Base-by-base conservation (phyloP, 1,140 invertebrate species). In the Rhyacophila brunnea region DNA sequence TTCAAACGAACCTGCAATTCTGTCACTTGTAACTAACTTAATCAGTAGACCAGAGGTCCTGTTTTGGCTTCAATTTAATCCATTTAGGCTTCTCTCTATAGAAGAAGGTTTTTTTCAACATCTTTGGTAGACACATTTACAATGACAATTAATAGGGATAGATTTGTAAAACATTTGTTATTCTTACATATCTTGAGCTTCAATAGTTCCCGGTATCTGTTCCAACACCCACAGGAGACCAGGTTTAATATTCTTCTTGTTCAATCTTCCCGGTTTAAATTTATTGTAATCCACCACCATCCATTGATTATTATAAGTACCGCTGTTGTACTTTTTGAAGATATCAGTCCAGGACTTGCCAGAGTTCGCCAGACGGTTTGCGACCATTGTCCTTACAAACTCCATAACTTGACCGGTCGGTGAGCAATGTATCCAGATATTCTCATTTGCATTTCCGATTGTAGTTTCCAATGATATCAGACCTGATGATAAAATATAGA, bases 251-350 rank as follows among this genome's bases (percentile, higher is more conserved):
- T 42, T 55, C n/a, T 17, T 28, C 42, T 34, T 36, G 10, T 68
- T 56, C 11, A 66, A 56, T 9, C 70, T 65, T 19, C 74, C 74
- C 2, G 83, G 80, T 46, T 72, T 75, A 67, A 87, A 87, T 23
- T 71, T 65, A 38, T 85, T 85, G 67, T 88, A 88, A 70, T 89
- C 83, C 1, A 89, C 70, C 17, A 89, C 71, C 81, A 83, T 90
- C 88, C 88, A 92, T 70, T 91, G 86, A 67, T 92, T 91, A 70
- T 91, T 92, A 74, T 91, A 90, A 54, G 89, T 91, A 57, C 89
- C 89, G 71, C 87, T 88, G 76, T 91, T 91, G 70, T 83, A 82
- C n/a, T 66, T 60, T 6, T 68, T 54, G 65, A 81, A 81, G 6
- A 77, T 66, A 2, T 72, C 66, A 1, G 79, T 75, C 89, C 89